Base-by-base conservation (phyloP, 1,140 invertebrate genomes). In the Zaprionus capensis region DNA sequence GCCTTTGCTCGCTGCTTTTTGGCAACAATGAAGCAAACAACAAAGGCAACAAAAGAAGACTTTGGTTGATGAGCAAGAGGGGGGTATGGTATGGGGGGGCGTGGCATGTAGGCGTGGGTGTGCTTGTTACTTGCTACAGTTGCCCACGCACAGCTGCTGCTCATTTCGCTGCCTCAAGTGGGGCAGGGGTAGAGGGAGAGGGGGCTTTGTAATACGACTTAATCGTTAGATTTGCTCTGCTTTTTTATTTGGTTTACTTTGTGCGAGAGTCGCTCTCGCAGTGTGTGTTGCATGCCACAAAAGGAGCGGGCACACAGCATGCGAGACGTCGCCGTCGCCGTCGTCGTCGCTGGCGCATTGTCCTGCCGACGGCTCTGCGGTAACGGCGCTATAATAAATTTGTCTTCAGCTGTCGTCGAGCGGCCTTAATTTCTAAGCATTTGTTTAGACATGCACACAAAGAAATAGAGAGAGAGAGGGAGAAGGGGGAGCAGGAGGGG, bases 401-500 rank as follows among this genome's bases (percentile, higher is more conserved):
- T 83, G 82, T 84, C 82, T 85, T 85, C 82, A 85, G 82, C 82
- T 85, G 82, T 85, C 82, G 78, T 85, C 82, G 46, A 51, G 46
- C 46, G 82, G 70, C 82, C 78, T 76, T 77, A 81, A 85, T 85
- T 85, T 71, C 78, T 85, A 81, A 81, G 82, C 82, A 84, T 85
- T 84, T 84, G 82, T 85, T 84, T 84, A 74, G 78, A 85, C 82
- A 85, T 85, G 70, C 74, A 72, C 69, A 65, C 36, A 70, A 71
- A 38, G 66, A 65, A 4, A 9, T 34, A 17, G 20, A 55, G 20
- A 28, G 20, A 3, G 15, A 31, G 41, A 28, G 14, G 11, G 3
- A 41, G 34, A 41, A 15, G 15, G 2, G 17, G 17, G 31, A 58
- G 56, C 5, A 11, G 15, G 55, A 31, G 58, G n/a, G 22, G 38